Evolutionary conservation across 2,888 invertebrate genomes (phyloP).

Genomic region (Cylloceria caligata): DNA sequence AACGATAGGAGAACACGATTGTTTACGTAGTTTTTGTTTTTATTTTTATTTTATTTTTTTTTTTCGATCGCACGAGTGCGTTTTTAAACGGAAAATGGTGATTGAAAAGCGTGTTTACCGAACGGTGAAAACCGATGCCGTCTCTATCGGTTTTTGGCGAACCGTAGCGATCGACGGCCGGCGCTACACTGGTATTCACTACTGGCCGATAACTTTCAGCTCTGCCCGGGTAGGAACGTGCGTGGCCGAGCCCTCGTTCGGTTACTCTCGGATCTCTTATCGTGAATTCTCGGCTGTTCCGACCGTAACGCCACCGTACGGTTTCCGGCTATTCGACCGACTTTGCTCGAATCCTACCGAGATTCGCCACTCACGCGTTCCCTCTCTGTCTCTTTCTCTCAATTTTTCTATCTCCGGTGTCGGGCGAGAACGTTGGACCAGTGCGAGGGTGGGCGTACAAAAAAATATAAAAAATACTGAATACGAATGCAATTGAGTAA

Average conservation of each 20-base stretch:
- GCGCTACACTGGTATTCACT: constrained; percentile 64
- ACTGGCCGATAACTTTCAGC: constrained; percentile 46
- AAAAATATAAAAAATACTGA: background rate
- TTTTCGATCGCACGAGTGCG: background rate
- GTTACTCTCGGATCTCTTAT: constrained; percentile 16
- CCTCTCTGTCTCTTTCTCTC: background rate
- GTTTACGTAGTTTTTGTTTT: background rate
- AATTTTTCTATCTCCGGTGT: background rate
- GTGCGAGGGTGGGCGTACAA: background rate
- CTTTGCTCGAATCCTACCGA: constrained; percentile 5
- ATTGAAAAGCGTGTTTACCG: constrained; percentile 47
- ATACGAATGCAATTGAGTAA: constrained; percentile 3
- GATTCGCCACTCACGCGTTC: background rate
- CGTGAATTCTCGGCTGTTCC: constrained; percentile 28
- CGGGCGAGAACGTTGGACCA: background rate
- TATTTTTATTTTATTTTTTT: background rate
- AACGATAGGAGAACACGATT: background rate
- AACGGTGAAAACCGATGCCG: constrained; percentile 41
- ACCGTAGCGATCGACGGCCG: constrained; percentile 64
- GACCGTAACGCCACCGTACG: constrained; percentile 45
- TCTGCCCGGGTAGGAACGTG: constrained; percentile 59
- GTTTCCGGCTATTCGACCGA: constrained; percentile 18
- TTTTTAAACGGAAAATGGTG: constrained; percentile 1
- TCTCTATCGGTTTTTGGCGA: constrained; percentile 25
- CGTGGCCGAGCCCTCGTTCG: constrained; percentile 53